phyloP scores from a whole-genome alignment of 2,888 invertebrate species.

The Nomada fabriciana region DNA sequence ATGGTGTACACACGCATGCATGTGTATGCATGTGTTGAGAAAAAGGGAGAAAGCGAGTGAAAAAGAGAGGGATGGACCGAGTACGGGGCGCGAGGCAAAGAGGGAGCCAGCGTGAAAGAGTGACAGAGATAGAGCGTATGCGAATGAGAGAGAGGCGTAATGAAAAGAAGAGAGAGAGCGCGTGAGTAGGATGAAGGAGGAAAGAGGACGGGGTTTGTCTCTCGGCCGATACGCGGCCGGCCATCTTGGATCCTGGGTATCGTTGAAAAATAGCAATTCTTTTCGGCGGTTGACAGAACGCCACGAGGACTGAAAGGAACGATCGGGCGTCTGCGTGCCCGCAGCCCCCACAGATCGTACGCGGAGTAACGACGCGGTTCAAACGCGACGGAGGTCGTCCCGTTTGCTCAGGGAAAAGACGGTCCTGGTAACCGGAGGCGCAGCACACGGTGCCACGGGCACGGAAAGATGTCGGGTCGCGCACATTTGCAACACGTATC shows the following conservation, averaged over 20 bases:
- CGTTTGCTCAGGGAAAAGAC: constrained; percentile 38
- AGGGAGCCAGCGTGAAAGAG: constrained; percentile 52
- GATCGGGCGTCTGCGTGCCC: constrained; percentile 39
- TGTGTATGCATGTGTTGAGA: background rate
- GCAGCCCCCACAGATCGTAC: constrained; percentile 33
- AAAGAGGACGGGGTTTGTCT: constrained; percentile 70
- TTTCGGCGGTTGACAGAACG: constrained; percentile 76
- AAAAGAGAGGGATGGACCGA: constrained; percentile 18
- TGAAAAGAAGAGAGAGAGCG: constrained; percentile 30
- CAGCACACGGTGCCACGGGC: constrained; percentile 61
- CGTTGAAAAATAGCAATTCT: constrained; percentile 80
- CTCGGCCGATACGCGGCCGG: constrained; percentile 75
- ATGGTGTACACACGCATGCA: too few relatives aligned
- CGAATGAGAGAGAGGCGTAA: constrained; percentile 23
- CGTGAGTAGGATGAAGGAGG: constrained; percentile 53
- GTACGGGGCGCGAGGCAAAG: constrained; percentile 45
- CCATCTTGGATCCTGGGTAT: constrained; percentile 83
- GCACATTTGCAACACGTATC: constrained; percentile 49
- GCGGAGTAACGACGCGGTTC: constrained; percentile 37
- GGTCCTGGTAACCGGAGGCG: constrained; percentile 55
- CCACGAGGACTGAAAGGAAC: constrained; percentile 60
- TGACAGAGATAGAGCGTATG: constrained; percentile 28
- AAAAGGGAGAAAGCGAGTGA: constrained; percentile 35
- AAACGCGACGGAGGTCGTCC: constrained; percentile 39
- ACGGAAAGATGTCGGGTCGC: constrained; percentile 69